Base-by-base conservation (phyloP, 2,888 invertebrate species). In the Tachina lurida region DNA sequence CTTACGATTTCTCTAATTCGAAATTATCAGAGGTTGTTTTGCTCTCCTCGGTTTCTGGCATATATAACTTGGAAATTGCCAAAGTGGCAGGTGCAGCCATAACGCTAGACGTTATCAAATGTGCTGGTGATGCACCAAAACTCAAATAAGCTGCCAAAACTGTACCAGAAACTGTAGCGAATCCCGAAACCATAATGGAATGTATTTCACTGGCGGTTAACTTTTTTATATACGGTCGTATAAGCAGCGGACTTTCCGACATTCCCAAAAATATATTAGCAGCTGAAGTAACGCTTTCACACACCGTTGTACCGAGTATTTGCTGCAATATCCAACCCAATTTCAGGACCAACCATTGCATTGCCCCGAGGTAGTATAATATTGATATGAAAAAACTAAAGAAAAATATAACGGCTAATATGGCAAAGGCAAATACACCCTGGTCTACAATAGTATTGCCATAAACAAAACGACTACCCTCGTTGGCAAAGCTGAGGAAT, bases 51-150 rank as follows among this genome's bases (percentile, higher is more conserved):
- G 96, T 97, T 94, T 99, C 99, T 0, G 99, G 99, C 93, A 97
- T 96, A 89, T 98, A 94, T 0, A 99, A 94, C 92, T 99, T 99
- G 13, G 98, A 95, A 90, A 95, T 96, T 89, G 97, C 97, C 43
- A 99, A 93, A 0, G 98, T 96, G 0, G 98, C 98, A 0, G 99
- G 99, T 0, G 99, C 98, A 0, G 98, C 97, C 98, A 99, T 98
- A 0, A 99, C 96, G 86, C 97, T 97, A 0, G 99, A 97, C 0
- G 98, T 97, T 86, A 99, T 95, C 54, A 99, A 93, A 92, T 98
- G 97, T 0, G 96, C 95, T 0, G 99, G 95, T 68, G 96, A 95
- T 0, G 98, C 98, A 0, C 98, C 98, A 92, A 97, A 98, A 4
- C 95, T 95, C 75, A 98, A 97, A 92, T 98, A 99, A 0, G 98